Percentiles rank a stretch among this genome's conserved stretches.
phyloP scores from a whole-genome alignment of 2,888 invertebrate species.

The Dinocampus coccinellae region DNA sequence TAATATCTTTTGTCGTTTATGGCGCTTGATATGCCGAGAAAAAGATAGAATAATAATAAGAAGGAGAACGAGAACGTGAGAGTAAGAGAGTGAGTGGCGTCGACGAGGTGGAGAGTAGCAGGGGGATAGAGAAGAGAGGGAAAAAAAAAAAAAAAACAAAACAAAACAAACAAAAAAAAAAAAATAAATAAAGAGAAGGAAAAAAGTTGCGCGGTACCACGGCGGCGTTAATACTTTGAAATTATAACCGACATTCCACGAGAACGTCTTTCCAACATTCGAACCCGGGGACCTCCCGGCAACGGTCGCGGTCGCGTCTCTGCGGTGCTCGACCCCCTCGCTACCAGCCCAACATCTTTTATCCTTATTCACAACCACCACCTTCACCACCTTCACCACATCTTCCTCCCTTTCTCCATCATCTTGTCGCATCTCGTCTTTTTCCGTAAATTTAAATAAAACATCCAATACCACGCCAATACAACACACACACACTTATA shows the following conservation, averaged over 20 bases:
- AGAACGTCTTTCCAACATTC: slow-evolving; percentile 49
- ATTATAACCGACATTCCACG: slow-evolving; percentile 50
- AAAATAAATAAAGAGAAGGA: slow-evolving; percentile 11
- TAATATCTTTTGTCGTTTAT: slow-evolving; percentile 32
- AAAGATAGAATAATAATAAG: no score
- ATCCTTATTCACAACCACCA: slow-evolving; percentile 17
- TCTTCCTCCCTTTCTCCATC: neutral
- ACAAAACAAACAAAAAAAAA: no score
- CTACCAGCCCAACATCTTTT: slow-evolving; percentile 22
- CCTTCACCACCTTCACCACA: slow-evolving; percentile 7
- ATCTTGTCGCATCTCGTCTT: neutral
- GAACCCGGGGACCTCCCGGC: slow-evolving; percentile 50
- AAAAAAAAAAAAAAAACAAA: no score
- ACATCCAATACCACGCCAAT: slow-evolving; percentile 8
- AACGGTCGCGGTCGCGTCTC: slow-evolving; percentile 46
- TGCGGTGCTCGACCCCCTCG: slow-evolving; percentile 37
- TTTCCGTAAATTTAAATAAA: slow-evolving; percentile 13
- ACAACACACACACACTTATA: neutral
- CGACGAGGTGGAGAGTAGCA: no score
- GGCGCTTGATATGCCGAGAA: slow-evolving; percentile 28
- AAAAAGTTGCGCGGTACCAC: slow-evolving; percentile 31
- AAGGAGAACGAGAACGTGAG: no score
- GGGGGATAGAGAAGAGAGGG: no score
- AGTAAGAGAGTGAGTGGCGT: no score
- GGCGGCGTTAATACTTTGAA: slow-evolving; percentile 48